A percentile compares a stretch with the other conserved stretches of the same genome.
Conservation (phyloP, 2,797 vertebrate genomes). For the Dallia pectoralis region DNA sequence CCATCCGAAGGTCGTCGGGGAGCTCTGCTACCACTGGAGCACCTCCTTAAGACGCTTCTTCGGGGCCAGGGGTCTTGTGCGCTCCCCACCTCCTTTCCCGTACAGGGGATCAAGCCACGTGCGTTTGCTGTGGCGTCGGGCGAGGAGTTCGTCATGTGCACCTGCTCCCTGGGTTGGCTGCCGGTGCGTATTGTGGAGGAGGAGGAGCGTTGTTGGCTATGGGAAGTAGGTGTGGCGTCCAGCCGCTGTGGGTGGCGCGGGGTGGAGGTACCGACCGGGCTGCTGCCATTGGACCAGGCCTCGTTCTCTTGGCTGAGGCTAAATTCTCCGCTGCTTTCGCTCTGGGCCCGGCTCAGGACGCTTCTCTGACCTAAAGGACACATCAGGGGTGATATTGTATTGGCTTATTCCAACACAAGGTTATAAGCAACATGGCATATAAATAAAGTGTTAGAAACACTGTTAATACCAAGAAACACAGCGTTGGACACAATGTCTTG, state of each 20-base stretch:
- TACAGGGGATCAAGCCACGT: constrained; percentile 21
- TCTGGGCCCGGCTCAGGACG: constrained; percentile 83
- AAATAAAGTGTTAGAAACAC: neutral
- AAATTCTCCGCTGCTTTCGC: constrained; percentile 93
- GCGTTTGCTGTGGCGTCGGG: constrained; percentile 21
- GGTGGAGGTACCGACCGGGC: constrained; percentile 76
- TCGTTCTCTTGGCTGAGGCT: constrained; percentile 85
- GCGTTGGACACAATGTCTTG: neutral
- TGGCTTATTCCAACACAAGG: neutral
- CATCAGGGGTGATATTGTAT: neutral
- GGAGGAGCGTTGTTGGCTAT: constrained; percentile 55
- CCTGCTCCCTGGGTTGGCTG: constrained; percentile 58
- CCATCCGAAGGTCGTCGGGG: constrained; percentile 55
- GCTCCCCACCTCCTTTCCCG: constrained; percentile 39
- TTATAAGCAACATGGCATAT: neutral
- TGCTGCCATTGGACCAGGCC: constrained; percentile 90
- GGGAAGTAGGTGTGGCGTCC: neutral
- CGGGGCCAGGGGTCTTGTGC: constrained; percentile 66
- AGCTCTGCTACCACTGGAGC: constrained; percentile 49
- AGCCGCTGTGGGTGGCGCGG: constrained; percentile 69
- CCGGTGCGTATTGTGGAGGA: constrained; percentile 31
- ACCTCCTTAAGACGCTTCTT: constrained; percentile 58
- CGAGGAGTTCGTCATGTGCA: constrained; percentile 24
- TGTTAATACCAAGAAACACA: neutral
- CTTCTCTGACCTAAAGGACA: constrained; percentile 59